Conservation (phyloP, 2,113 vertebrate genomes). For the Odobenus rosmarus region DNA sequence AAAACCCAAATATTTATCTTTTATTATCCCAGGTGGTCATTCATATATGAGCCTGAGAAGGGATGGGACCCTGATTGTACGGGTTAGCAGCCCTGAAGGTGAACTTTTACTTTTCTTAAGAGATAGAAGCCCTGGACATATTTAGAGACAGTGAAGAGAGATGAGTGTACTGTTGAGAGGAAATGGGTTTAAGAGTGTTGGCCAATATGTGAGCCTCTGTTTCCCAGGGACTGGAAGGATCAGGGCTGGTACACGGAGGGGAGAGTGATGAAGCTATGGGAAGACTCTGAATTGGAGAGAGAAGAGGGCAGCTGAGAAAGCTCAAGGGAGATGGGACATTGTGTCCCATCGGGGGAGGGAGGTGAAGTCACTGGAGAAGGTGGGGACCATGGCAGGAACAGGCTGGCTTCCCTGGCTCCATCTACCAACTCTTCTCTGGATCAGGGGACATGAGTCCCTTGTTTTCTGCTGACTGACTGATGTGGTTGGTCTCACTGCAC, state of each 20-base stretch:
- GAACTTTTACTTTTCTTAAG: not conserved
- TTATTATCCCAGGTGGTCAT: not conserved
- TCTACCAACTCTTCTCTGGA: not conserved
- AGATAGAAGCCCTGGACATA: not conserved
- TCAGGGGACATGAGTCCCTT: not conserved
- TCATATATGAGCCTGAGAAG: not conserved
- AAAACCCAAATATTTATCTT: not conserved
- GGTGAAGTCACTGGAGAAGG: not conserved
- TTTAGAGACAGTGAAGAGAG: not conserved
- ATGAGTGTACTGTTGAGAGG: not conserved
- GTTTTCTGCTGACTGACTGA: not conserved
- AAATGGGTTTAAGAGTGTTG: not conserved
- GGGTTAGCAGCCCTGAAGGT: not conserved
- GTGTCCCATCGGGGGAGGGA: too few species aligned
- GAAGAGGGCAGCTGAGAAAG: not conserved
- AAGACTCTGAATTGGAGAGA: not conserved
- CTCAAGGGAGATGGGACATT: not conserved
- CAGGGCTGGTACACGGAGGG: not conserved
- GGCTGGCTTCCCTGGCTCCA: not conserved
- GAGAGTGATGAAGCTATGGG: not conserved
- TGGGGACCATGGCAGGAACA: not conserved
- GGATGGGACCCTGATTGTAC: rapidly evolving
- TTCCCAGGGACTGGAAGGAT: not conserved
- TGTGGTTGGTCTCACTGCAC: not conserved
- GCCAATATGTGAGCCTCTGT: not conserved